Evolutionary conservation across 2,888 invertebrate genomes (phyloP).

Genomic region (Prenolepis imparis): DNA sequence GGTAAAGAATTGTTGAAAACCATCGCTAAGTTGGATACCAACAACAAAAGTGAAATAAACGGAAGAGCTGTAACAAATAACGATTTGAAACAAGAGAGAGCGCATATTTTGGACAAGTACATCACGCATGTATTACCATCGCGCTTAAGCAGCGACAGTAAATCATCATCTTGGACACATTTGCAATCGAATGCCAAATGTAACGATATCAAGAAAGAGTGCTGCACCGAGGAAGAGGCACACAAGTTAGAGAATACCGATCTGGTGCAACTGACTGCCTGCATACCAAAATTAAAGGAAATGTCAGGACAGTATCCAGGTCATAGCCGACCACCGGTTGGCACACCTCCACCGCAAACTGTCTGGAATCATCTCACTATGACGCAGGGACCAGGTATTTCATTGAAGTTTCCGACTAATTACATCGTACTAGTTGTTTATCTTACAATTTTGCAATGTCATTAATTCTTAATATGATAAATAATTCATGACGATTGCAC

Average conservation of each 20-base stretch:
- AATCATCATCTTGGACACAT: constrained; percentile 48
- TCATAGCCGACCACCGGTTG: constrained; percentile 84
- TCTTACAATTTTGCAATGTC: background rate
- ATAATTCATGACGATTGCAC: constrained; percentile 33
- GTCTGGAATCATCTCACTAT: constrained; percentile 85
- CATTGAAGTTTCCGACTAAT: constrained; percentile 30
- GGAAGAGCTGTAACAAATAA: constrained; percentile 36
- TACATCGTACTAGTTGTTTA: background rate
- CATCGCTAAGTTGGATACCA: constrained; percentile 47
- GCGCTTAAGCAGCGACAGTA: constrained; percentile 39
- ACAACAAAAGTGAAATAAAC: constrained; percentile 47
- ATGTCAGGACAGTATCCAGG: constrained; percentile 85
- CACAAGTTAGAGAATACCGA: constrained; percentile 66
- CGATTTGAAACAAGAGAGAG: constrained; percentile 56
- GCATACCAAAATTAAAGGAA: constrained; percentile 67
- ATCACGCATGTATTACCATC: constrained; percentile 51
- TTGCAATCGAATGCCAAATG: constrained; percentile 62
- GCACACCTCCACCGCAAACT: constrained; percentile 84
- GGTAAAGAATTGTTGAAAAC: constrained; percentile 53
- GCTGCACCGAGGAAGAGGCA: constrained; percentile 60
- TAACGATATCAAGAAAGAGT: constrained; percentile 67
- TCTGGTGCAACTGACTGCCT: constrained; percentile 48
- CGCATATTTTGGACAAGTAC: constrained; percentile 48
- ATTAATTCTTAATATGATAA: background rate
- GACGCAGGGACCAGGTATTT: constrained; percentile 83